Base-by-base conservation (phyloP, 2,888 invertebrate genomes). In the Celastrina argiolus region DNA sequence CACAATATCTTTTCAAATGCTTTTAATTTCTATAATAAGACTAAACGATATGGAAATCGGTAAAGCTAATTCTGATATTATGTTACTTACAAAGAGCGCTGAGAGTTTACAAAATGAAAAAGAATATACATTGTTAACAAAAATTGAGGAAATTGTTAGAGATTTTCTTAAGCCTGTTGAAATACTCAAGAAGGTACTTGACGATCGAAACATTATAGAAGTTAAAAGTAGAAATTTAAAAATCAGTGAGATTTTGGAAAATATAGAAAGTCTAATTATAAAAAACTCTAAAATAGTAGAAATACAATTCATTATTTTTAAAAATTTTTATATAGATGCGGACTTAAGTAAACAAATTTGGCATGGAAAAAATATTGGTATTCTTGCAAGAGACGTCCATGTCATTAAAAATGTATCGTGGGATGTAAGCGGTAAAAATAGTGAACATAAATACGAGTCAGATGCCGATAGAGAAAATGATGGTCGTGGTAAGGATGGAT, bases 311-410 rank as follows among this genome's bases (percentile, higher is more conserved):
- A 58, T 66, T 66, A 22, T 59, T 7, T 41, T 14, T 16, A 59
- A 59, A 31, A 59, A 66, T n/a, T 5, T 66, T 1, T 41, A 66
- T n/a, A 66, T 66, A 7, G 65, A 66, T 28, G 14, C 0, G 3
- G 31, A 42, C 10, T 59, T 66, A 66, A 59, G 45, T 12, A 59
- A 58, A 6, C 14, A 59, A 4, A 59, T 31, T 42, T 66, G 65
- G 65, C 65, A 66, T 41, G 65, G 65, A 28, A 66, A 59, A 59
- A 66, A 66, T 59, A 31, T 66, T 41, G 58, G 16, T 2, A 16
- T 66, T 66, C 28, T 28, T 31, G 31, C 65, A 16, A 66, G 42
- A 66, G 18, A 18, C 14, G 22, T 66, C 12, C n/a, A 59, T 42
- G 36, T 66, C 14, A 59, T 26, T 18, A 28, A 28, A 31, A 42